Conservation (phyloP, 2,888 invertebrate species). For the Lycia hirtaria region DNA sequence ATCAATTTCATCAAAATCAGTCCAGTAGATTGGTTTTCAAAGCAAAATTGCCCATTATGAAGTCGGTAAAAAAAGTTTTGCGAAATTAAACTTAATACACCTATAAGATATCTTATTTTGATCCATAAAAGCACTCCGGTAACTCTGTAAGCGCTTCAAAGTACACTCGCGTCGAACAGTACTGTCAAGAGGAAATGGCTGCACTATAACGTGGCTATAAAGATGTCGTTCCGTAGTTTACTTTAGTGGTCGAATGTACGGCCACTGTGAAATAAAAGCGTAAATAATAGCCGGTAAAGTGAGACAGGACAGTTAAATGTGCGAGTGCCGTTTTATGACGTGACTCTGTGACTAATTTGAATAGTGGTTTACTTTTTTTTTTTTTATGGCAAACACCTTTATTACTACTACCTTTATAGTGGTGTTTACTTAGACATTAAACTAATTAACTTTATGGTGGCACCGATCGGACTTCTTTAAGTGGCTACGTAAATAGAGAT, state of each 20-base stretch:
- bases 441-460: too few species aligned
- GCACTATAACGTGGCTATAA: conserved; percentile 19
- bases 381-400: too few species aligned
- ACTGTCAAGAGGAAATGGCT: conserved; percentile 16
- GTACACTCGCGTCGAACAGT: not conserved
- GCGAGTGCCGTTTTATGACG: not conserved
- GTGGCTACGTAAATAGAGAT: too few species aligned
- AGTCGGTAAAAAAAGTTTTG: too few species aligned
- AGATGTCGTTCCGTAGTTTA: conserved; percentile 20
- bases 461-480: too few species aligned
- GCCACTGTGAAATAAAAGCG: conserved; percentile 18
- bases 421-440: not conserved
- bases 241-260: conserved; percentile 24
- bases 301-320: conserved; percentile 1
- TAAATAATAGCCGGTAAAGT: conserved; percentile 12
- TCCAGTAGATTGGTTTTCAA: too few species aligned
- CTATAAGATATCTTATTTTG: too few species aligned
- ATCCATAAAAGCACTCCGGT: not conserved
- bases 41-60: too few species aligned
- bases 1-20: too few species aligned
- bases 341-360: not conserved
- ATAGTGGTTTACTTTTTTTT: too few species aligned
- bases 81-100: too few species aligned
- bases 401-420: too few species aligned
- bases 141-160: not conserved